Percentiles rank a stretch among this genome's conserved stretches.
Evolutionary conservation across 2,888 invertebrate genomes (phyloP).

Genomic region (Petrolisthes cinctipes): DNA sequence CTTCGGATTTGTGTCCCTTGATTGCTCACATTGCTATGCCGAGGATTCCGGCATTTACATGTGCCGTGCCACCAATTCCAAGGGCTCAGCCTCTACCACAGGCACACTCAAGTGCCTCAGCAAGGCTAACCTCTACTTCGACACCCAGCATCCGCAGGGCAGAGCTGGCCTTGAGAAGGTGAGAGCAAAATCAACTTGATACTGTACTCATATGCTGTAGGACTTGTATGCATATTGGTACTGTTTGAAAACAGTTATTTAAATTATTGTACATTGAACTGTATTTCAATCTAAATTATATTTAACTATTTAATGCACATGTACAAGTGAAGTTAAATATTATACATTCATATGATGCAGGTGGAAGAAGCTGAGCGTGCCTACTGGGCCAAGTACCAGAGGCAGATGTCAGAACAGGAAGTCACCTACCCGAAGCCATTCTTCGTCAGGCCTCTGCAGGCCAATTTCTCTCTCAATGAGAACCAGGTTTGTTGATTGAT

Average conservation of each 20-base stretch:
- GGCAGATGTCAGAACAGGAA: conserved; percentile 57
- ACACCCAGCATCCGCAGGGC: conserved; percentile 96
- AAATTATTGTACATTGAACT: not conserved
- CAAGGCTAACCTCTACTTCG: conserved; percentile 79
- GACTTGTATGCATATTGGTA: too few relatives aligned
- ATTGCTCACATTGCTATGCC: conserved; percentile 86
- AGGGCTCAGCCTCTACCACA: conserved; percentile 90
- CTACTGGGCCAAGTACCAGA: conserved; percentile 64
- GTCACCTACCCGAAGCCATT: conserved; percentile 81
- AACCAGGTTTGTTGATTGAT: conserved; percentile 71
- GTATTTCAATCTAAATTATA: not conserved
- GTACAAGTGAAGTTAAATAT: not conserved
- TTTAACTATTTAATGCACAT: not conserved
- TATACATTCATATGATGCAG: conserved; percentile 25
- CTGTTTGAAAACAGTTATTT: not conserved
- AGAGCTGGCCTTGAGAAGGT: conserved; percentile 89
- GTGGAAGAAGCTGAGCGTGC: conserved; percentile 64
- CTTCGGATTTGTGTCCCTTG: conserved; percentile 94
- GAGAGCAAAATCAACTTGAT: conserved; percentile 67
- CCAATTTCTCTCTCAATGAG: conserved; percentile 85
- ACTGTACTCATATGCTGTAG: too few relatives aligned
- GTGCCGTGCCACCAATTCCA: conserved; percentile 88
- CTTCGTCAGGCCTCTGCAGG: conserved; percentile 85
- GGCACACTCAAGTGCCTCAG: conserved; percentile 84
- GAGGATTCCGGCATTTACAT: conserved; percentile 94